Evolutionary conservation across 2,888 invertebrate species (phyloP), one percentile per base, ranked within the genome.

Genomic region (Pristionchus arcanus): DNA sequence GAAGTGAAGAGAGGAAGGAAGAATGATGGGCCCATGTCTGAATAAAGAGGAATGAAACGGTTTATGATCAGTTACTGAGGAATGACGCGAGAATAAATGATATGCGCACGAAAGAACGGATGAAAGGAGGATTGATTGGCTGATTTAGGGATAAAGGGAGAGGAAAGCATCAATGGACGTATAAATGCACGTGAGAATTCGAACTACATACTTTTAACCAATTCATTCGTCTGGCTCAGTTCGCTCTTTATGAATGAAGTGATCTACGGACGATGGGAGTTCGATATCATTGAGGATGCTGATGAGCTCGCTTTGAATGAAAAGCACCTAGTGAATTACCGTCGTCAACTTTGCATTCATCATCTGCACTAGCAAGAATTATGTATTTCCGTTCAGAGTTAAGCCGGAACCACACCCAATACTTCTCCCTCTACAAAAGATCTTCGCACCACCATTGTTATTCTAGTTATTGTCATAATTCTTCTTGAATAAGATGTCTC

Each of bases 391-490:
- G 63, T 63, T n/a, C 15, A 9, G 63, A 25, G n/a, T n/a, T 16
- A 55, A 55, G 55, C 11, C 63, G 11, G n/a, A n/a, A 4, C 63
- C 63, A 63, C 25, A 11, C 63, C 11, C 63, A n/a, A 4, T n/a
- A n/a, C 63, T 25, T 21, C 63, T 11, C 63, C n/a, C n/a, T 11
- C 25, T 63, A 63, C 63, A n/a, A 25, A 63, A 25, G n/a, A 63
- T 63, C 25, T 63, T n/a, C 63, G 63, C 3, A 21, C 11, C 25
- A 63, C n/a, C 63, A 25, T n/a, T 63, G 63, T 63, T 63, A 63
- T 63, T 63, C 63, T n/a, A 63, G 63, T 63, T 63, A 63, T 63
- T 63, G 63, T 63, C 63, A n/a, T 25, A 63, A 63, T 63, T n/a
- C 42, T 68, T 21, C 19, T 31, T 31, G 16, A 25, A 66, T 66